phyloP scores from a whole-genome alignment of 2,113 vertebrate species.

The Poeciliopsis turrubarensis region DNA sequence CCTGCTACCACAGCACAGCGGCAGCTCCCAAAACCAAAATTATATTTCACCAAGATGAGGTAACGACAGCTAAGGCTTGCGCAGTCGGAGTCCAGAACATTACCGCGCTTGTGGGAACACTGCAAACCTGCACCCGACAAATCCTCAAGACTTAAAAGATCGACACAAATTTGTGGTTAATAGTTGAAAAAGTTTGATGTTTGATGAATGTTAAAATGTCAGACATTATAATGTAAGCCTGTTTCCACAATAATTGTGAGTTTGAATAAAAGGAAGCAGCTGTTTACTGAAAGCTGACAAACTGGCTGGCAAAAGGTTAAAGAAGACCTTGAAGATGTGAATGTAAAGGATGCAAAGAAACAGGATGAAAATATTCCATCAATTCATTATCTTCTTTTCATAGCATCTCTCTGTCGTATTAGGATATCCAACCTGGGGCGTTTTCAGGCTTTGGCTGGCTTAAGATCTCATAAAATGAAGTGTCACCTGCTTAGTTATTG shows the following conservation, averaged over 20 bases:
- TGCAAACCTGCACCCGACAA: constrained; percentile 36
- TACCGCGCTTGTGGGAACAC: constrained; percentile 14
- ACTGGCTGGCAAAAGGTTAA: constrained; percentile 45
- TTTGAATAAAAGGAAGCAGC: not conserved
- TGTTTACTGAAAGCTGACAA: constrained; percentile 41
- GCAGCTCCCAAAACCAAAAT: constrained; percentile 65
- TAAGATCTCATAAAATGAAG: constrained; percentile 82
- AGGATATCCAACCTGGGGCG: constrained; percentile 67
- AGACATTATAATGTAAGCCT: not conserved
- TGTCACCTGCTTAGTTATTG: constrained; percentile 79
- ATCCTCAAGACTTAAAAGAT: constrained; percentile 25
- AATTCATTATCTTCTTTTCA: constrained; percentile 72
- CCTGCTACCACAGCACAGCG: constrained; percentile 52
- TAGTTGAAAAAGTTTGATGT: constrained; percentile 7
- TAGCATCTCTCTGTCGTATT: constrained; percentile 68
- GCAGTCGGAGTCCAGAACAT: constrained; percentile 45
- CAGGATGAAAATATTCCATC: constrained; percentile 57
- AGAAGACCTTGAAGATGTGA: constrained; percentile 37
- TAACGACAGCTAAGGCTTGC: constrained; percentile 32
- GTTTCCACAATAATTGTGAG: not conserved
- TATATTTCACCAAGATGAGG: constrained; percentile 54
- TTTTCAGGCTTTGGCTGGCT: constrained; percentile 75
- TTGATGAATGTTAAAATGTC: not conserved
- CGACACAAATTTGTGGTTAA: constrained; percentile 27
- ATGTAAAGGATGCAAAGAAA: constrained; percentile 60